Evolutionary conservation across 2,113 vertebrate genomes (phyloP), one percentile per base, ranked within the genome.

Genomic region (Austrofundulus limnaeus): DNA sequence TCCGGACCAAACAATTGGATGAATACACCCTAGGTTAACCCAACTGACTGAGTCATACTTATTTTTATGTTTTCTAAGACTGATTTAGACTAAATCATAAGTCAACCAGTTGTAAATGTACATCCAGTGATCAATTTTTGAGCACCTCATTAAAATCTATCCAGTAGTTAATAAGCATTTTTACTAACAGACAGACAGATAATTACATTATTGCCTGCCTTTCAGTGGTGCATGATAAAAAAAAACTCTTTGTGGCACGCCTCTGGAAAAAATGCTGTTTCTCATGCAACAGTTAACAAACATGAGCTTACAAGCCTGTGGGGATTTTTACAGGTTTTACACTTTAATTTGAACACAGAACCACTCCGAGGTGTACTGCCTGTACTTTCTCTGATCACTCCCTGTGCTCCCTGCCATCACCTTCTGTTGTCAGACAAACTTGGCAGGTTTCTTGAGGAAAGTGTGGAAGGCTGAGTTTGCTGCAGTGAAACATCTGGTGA

Each of bases 401-500:
- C 53, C 55, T 64, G 62, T 24, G 25, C 66, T 34, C 47, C 45
- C 51, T 25, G 60, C 69, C 61, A 24, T 70, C 56, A 45, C 66
- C 55, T 68, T 66, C 67, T 58, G 61, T 63, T 59, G 25, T 72
- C 64, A 75, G 57, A 57, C 61, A 66, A 70, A 75, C 62, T 23
- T 75, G 60, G 67, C 73, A 64, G 48, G 19, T 77, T 61, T 55
- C 66, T 42, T 1, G 2, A 51, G 58, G 43, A 52, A 51, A 62
- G 55, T 57, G 64, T 67, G 31, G 34, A 56, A 61, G n/a, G 39
- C 34, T 39, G 49, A 50, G 39, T 51, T 13, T 65, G 59, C 52
- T 53, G 19, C 45, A 42, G 47, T 38, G 19, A 70, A 85, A 74
- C 81, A 81, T 83, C 69, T 86, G 81, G 6, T 63, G 51, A 70